A percentile compares a stretch with the other conserved stretches of the same genome.
Evolutionary conservation across 1,140 invertebrate genomes (phyloP).

Genomic region (Drosophila albomicans): DNA sequence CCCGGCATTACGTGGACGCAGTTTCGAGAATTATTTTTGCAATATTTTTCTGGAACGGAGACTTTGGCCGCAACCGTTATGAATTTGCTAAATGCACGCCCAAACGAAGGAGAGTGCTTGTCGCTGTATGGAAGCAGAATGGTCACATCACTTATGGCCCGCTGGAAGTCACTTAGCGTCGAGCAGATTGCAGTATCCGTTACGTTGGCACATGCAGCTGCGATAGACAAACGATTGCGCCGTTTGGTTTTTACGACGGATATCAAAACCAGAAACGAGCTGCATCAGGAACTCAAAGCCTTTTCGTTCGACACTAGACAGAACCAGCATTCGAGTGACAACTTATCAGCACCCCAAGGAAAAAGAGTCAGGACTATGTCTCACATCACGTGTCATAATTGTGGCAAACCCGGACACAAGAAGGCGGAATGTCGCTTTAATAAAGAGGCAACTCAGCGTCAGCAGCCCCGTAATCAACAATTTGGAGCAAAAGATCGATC

Average conservation of each 20-base stretch:
- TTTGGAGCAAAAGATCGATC: neutral
- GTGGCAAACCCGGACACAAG: neutral
- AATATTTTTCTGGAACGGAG: too few relatives aligned
- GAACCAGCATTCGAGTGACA: neutral
- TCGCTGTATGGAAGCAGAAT: too few relatives aligned
- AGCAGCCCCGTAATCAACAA: neutral
- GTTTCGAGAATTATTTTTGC: too few relatives aligned
- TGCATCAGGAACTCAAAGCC: slow-evolving; percentile 23
- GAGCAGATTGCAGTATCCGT: too few relatives aligned
- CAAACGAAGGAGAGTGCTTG: too few relatives aligned
- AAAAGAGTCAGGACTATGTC: neutral
- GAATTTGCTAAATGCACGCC: too few relatives aligned
- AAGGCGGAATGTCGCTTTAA: slow-evolving; percentile 3
- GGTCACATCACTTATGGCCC: too few relatives aligned
- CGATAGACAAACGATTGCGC: too few relatives aligned
- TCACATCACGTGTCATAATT: slow-evolving; percentile 1
- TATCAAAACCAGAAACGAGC: slow-evolving; percentile 12
- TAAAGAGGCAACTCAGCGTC: neutral
- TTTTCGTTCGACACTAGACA: slow-evolving; percentile 23
- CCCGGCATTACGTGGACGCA: too few relatives aligned
- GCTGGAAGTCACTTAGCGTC: too few relatives aligned
- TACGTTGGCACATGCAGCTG: too few relatives aligned
- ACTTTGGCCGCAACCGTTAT: too few relatives aligned
- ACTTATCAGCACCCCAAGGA: neutral
- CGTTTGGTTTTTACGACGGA: slow-evolving; percentile 18